Evolutionary conservation across 2,797 vertebrate species (phyloP).

Genomic region (Phylloscopus collybita): DNA sequence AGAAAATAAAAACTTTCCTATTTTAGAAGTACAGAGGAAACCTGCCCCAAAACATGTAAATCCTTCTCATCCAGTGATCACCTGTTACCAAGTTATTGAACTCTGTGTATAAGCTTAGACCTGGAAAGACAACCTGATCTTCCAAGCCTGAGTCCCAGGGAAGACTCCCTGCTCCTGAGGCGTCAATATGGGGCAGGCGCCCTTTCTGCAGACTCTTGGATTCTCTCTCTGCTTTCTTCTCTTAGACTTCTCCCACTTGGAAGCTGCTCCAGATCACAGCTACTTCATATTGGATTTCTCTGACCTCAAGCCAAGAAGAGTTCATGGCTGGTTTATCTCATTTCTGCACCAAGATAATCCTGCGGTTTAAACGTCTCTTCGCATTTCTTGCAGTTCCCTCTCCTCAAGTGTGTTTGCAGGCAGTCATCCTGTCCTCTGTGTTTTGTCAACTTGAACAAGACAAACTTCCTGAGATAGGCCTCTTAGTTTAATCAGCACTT

Average conservation of each 20-base stretch:
- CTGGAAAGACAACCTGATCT: background rate
- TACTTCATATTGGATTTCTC: background rate
- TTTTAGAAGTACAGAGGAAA: background rate
- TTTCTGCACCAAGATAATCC: background rate
- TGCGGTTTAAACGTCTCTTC: rapidly evolving
- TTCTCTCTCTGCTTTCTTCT: background rate
- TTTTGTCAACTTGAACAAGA: background rate
- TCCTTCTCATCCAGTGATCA: background rate
- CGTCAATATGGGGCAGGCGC: background rate
- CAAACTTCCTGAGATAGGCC: background rate
- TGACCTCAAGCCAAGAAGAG: background rate
- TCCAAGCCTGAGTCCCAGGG: background rate
- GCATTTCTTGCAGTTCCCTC: background rate
- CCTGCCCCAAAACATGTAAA: background rate
- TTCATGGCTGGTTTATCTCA: background rate
- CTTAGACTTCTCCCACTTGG: background rate
- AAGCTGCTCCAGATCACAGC: background rate
- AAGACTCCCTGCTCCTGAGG: background rate
- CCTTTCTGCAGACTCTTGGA: background rate
- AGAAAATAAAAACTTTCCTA: background rate
- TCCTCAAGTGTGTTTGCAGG: background rate
- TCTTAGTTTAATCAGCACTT: background rate
- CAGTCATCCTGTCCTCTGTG: background rate
- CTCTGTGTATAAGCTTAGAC: background rate
- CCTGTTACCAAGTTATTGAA: background rate